A percentile compares a stretch with the other conserved stretches of the same genome.
These are phyloP conservation scores for Plecotus auritus DNA, from an alignment of 2,113 vertebrate genomes.

Conservation along the genomic window DNA sequence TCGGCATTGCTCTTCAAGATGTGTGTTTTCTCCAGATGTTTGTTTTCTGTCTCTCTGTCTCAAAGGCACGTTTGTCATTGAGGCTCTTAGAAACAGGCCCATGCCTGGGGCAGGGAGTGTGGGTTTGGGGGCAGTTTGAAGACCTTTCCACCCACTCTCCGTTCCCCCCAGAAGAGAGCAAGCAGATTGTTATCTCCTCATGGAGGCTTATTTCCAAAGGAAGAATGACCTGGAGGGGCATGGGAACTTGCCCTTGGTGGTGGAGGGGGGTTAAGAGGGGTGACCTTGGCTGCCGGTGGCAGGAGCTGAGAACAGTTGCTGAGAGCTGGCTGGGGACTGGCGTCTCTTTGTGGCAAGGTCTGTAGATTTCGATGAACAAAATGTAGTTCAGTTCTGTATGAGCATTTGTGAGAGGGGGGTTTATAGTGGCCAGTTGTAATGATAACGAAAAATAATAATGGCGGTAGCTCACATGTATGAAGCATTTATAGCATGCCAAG, in stretches of 20 bases:
- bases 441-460: not conserved
- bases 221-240: not conserved
- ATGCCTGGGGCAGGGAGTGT: not conserved
- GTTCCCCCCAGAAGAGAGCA: not conserved
- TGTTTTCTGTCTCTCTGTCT: slow-evolving; percentile 63
- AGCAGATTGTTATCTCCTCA: not conserved
- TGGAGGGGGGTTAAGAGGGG: not conserved
- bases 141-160: not conserved
- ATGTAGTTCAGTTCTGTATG: slow-evolving; percentile 8
- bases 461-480: not conserved
- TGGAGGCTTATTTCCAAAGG: not conserved
- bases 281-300: not conserved
- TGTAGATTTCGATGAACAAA: not conserved
- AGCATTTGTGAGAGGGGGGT: not conserved
- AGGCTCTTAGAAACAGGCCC: not conserved
- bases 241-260: not conserved
- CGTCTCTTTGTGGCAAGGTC: not conserved
- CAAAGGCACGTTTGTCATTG: not conserved
- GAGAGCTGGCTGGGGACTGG: not conserved
- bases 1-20: not conserved
- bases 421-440: not conserved
- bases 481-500: not conserved
- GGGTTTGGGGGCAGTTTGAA: not conserved
- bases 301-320: not conserved
- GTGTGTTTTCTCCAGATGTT: slow-evolving; percentile 8